These are phyloP conservation scores for Galbula dea DNA, from an alignment of 2,113 vertebrate genomes.

Conservation along the genomic window DNA sequence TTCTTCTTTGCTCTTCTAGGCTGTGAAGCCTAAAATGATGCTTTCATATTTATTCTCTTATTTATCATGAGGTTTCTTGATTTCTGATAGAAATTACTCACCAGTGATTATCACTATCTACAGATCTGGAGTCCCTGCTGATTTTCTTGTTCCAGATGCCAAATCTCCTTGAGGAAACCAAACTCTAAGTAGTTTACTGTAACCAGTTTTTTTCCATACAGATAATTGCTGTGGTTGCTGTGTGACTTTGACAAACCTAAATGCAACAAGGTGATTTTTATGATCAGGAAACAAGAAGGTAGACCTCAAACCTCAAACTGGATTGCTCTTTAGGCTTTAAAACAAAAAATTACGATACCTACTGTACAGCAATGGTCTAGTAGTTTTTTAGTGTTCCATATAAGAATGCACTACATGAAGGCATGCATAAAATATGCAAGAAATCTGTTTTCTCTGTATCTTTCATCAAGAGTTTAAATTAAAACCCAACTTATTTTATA, in stretches of 20 bases:
- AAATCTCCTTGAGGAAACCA: background rate
- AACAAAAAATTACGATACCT: background rate
- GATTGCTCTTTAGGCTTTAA: background rate
- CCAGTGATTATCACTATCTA: background rate
- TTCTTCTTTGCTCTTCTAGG: background rate
- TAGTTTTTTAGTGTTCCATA: constrained; percentile 28
- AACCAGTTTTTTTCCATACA: background rate
- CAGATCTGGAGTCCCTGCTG: background rate
- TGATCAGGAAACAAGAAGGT: background rate
- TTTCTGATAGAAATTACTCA: background rate
- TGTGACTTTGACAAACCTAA: background rate
- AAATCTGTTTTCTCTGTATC: constrained; percentile 44
- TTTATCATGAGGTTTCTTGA: background rate
- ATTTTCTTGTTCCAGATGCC: background rate
- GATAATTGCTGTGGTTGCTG: background rate
- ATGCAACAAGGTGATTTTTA: background rate
- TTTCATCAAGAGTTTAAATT: constrained; percentile 27
- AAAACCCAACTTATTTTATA: background rate
- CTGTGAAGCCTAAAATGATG: background rate
- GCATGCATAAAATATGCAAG: constrained; percentile 67
- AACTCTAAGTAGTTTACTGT: background rate
- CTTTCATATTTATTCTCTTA: background rate
- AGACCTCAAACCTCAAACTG: background rate
- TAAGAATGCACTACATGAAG: constrained; percentile 65
- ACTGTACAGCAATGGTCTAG: constrained; percentile 4